A percentile compares a stretch with the other conserved stretches of the same genome.
Conservation (phyloP, 2,113 vertebrate species). For the Psilopsiagon aymara region DNA sequence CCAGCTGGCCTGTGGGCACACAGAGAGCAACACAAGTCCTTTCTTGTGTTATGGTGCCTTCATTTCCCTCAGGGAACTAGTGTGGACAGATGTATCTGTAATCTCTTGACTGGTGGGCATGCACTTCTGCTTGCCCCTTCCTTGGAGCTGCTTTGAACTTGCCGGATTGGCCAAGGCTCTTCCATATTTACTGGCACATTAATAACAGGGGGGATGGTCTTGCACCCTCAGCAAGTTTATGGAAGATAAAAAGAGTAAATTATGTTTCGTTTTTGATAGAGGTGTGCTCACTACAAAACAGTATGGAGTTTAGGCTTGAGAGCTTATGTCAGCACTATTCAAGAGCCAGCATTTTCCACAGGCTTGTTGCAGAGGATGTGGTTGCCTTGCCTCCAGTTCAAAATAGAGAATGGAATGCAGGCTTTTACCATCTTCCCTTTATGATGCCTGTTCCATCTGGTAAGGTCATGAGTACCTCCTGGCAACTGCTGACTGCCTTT, state of each 20-base stretch:
- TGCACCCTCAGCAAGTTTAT: neutral
- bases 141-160: neutral
- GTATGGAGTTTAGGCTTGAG: neutral
- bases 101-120: neutral
- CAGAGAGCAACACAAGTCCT: neutral
- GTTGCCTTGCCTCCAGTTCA: neutral
- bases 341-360: neutral
- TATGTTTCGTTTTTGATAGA: neutral
- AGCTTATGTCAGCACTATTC: neutral
- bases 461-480: neutral
- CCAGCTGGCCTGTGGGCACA: neutral
- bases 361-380: neutral
- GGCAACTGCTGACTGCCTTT: neutral
- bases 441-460: neutral
- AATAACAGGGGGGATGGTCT: neutral
- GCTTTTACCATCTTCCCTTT: neutral
- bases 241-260: neutral
- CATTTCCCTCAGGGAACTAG: neutral
- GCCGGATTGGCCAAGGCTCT: neutral
- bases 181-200: neutral
- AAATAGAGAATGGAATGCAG: neutral
- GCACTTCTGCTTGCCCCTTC: neutral
- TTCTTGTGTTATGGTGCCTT: neutral
- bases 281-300: neutral
- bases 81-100: neutral